Percentiles rank a stretch among this genome's conserved stretches.
Evolutionary conservation across 2,888 invertebrate species (phyloP).

Genomic region (Amiota mariae): DNA sequence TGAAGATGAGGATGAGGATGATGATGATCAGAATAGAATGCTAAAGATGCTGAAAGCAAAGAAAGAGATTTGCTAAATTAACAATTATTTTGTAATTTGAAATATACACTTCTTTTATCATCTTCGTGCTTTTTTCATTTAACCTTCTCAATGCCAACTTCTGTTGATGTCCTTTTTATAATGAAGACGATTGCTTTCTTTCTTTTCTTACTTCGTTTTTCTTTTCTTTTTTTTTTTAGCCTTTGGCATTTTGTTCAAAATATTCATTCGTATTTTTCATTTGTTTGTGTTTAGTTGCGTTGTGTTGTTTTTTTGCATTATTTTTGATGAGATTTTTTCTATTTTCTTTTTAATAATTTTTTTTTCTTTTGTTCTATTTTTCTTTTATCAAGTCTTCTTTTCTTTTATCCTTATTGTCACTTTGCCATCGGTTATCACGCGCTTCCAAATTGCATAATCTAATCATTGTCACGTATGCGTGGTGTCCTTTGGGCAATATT

Average conservation of each 20-base stretch:
- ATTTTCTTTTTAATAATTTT: not conserved
- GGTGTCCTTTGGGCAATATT: constrained; percentile 43
- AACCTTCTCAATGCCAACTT: not conserved
- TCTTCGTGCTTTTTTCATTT: too few relatives aligned
- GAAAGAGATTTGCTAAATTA: constrained; percentile 17
- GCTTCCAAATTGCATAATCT: constrained; percentile 47
- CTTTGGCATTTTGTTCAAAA: too few relatives aligned
- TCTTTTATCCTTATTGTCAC: not conserved
- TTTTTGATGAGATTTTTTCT: not conserved
- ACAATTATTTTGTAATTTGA: constrained; percentile 24
- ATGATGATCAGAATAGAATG: not conserved
- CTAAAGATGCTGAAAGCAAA: not conserved
- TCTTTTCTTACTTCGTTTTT: not conserved
- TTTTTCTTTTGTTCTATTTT: not conserved
- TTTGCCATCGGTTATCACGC: constrained; percentile 11
- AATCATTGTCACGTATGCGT: constrained; percentile 63
- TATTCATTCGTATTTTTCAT: too few relatives aligned
- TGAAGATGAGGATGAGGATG: too few relatives aligned
- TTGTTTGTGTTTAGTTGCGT: not conserved
- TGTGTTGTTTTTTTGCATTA: not conserved
- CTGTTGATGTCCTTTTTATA: not conserved
- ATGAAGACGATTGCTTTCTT: not conserved
- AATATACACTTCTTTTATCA: not conserved
- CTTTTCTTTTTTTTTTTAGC: not conserved
- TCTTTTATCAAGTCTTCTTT: not conserved